Conservation (phyloP, 2,797 vertebrate genomes). For the Trachops cirrhosus region DNA sequence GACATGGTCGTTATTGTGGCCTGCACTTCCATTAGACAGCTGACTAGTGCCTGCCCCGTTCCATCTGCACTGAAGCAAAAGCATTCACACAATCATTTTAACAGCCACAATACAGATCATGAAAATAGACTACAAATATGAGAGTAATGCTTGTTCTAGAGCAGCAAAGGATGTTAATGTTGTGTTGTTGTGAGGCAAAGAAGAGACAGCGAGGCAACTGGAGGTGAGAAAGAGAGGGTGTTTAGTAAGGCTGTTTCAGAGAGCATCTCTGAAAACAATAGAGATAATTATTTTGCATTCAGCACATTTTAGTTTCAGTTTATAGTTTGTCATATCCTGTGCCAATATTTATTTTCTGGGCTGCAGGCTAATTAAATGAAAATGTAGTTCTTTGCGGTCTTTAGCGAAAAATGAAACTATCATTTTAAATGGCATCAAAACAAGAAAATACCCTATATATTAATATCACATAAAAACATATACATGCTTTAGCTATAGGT, state of each 20-base stretch:
- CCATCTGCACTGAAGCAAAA: slow-evolving; percentile 6
- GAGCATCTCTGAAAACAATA: neutral
- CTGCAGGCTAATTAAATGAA: neutral
- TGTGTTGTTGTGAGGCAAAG: slow-evolving; percentile 44
- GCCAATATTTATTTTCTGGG: neutral
- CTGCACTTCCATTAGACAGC: neutral
- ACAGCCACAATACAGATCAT: slow-evolving; percentile 1
- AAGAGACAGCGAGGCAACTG: neutral
- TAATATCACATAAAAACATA: neutral
- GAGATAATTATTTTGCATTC: slow-evolving; percentile 14
- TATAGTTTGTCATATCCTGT: neutral
- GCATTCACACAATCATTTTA: slow-evolving; percentile 44
- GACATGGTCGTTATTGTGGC: neutral
- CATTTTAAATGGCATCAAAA: neutral
- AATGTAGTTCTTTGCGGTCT: neutral
- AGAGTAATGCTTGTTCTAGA: slow-evolving; percentile 23
- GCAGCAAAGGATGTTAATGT: slow-evolving; percentile 27
- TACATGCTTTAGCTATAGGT: neutral
- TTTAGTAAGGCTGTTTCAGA: slow-evolving; percentile 4
- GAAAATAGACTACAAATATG: slow-evolving; percentile 28
- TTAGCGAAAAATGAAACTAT: neutral
- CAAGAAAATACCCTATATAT: neutral
- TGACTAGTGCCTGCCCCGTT: neutral
- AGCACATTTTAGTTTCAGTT: slow-evolving; percentile 29
- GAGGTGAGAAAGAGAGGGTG: neutral